Conservation (phyloP, 2,888 invertebrate species). For the Onchidella celtica region DNA sequence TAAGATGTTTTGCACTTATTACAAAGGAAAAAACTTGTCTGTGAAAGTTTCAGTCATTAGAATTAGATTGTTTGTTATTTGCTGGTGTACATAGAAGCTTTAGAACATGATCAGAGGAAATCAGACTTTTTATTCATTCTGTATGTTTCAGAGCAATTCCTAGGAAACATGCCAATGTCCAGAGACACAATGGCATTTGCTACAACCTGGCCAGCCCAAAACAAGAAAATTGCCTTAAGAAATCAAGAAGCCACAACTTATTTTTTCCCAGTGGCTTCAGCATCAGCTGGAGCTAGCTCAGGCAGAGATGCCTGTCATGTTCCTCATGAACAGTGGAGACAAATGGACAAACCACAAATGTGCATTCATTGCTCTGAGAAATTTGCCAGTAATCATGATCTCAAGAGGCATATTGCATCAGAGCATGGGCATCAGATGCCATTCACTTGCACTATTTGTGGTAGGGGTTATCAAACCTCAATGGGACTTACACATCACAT, state of each 20-base stretch:
- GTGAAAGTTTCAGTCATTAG: neutral
- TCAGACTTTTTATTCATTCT: neutral
- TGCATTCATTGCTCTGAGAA: neutral
- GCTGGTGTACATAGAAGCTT: no score
- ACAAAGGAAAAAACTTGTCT: no score
- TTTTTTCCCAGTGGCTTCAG: no score
- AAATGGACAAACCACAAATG: no score
- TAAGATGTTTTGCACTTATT: no score
- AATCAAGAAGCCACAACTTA: no score
- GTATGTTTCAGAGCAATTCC: constrained; percentile 10
- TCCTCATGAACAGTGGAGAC: no score
- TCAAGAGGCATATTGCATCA: neutral
- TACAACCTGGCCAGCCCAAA: no score
- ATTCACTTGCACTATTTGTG: constrained; percentile 7
- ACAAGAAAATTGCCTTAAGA: no score
- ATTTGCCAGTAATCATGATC: neutral
- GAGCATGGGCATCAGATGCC: constrained; percentile 7
- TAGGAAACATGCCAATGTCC: neutral
- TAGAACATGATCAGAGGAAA: neutral
- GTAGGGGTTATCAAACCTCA: neutral
- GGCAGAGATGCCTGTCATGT: no score
- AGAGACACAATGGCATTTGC: neutral
- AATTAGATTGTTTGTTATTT: neutral
- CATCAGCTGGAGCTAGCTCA: no score
- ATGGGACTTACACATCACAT: neutral